A percentile compares a stretch with the other conserved stretches of the same genome.
These are phyloP conservation scores for Corella eumyota DNA, from an alignment of 23 tunicate species.

Conservation along the genomic window DNA sequence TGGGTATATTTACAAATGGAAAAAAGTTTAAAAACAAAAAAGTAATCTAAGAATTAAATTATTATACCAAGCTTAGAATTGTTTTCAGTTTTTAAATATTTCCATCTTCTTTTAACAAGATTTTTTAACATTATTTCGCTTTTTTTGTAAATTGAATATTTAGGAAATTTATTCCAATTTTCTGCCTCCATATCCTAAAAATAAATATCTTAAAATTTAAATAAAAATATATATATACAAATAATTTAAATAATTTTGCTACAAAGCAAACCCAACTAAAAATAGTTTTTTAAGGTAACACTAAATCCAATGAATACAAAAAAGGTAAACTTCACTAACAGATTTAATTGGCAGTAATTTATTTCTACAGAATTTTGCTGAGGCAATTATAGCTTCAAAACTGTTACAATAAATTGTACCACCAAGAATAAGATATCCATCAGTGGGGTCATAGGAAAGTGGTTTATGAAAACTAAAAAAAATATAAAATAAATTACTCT, in stretches of 20 bases:
- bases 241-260: no score
- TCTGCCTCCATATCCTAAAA: background rate
- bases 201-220: background rate
- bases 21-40: no score
- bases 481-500: conserved; percentile 2
- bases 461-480: conserved; percentile 42
- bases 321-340: no score
- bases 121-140: conserved; percentile 4
- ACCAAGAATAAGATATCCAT: conserved; percentile 60
- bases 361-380: conserved; percentile 64
- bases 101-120: conserved; percentile 12
- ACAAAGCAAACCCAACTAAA: no score
- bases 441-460: conserved; percentile 17
- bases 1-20: no score
- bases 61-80: background rate
- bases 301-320: no score
- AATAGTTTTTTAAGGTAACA: no score
- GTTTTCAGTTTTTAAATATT: conserved; percentile 3
- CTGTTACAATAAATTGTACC: conserved; percentile 37
- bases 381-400: conserved; percentile 40
- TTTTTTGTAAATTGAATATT: background rate
- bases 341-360: no score
- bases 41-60: no score
- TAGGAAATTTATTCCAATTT: background rate
- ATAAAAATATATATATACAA: background rate